Evolutionary conservation across 2,888 invertebrate genomes (phyloP), one percentile per base, ranked within the genome.

Genomic region (Agrypnus murinus): DNA sequence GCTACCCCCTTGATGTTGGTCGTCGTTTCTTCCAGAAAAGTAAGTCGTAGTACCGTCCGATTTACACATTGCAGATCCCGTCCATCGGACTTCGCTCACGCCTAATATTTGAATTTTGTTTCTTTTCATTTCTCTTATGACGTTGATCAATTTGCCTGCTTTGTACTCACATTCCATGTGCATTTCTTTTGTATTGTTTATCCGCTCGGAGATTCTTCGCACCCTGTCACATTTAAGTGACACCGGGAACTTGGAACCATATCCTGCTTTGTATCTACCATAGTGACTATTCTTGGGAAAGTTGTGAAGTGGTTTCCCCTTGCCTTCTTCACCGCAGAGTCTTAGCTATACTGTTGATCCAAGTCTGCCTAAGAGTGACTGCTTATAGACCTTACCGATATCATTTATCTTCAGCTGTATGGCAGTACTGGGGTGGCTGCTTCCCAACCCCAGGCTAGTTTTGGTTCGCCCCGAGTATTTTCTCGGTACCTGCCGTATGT

Each of bases 231-330:
- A 50, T 32, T 32, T 19, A 53, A 53, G 34, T 2, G 53, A 53
- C 32, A 32, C 53, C 53, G 34, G 31, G 32, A 32, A 53, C 53
- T 53, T 12, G 53, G 53, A 32, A 32, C 32, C 53, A 53, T 53
- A 32, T n/a, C n/a, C 12, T 53, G 6, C 4, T 53, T n/a, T 32
- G 53, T 53, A 53, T 53, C 14, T 15, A 45, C 14, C 9, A 14
- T 14, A n/a, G n/a, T n/a, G n/a, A n/a, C n/a, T 15, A 45, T 45
- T 45, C 4, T 8, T 43, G 43, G n/a, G 7, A 43, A 43, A 43
- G 7, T 10, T 8, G 14, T 6, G 43, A 7, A 8, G n/a, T 43
- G 5, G n/a, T n/a, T n/a, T n/a, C n/a, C n/a, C n/a, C n/a, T n/a
- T n/a, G n/a, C n/a, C n/a, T n/a, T n/a, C n/a, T n/a, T 8, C n/a